Conservation (phyloP, 2,113 vertebrate species). For the Tursiops truncatus region DNA sequence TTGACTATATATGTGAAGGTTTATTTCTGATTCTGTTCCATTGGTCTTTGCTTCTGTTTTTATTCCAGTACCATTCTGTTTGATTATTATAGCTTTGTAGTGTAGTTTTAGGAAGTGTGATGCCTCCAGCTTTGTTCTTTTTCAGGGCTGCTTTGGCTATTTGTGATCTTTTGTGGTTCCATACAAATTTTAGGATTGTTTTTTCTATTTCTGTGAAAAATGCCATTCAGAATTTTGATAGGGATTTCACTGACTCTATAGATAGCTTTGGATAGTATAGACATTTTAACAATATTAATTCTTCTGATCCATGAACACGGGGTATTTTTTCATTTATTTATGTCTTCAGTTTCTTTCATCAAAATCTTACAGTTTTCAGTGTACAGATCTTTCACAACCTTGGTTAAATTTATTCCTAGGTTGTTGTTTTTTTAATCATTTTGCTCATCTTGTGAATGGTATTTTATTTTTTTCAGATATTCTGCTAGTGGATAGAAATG, state of each 20-base stretch:
- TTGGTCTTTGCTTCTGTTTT: not conserved
- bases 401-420: not conserved
- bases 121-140: not conserved
- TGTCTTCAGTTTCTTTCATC: not conserved
- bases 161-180: not conserved
- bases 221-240: not conserved
- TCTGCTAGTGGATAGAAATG: not conserved
- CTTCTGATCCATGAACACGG: not conserved
- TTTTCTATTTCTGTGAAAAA: not conserved
- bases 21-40: not conserved
- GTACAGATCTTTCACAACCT: not conserved
- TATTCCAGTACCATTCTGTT: not conserved
- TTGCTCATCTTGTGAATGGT: not conserved
- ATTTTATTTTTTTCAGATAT: not conserved
- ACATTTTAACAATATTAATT: not conserved
- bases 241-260: not conserved
- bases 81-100: not conserved
- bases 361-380: not conserved
- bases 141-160: not conserved
- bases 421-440: not conserved
- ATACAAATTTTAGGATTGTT: not conserved
- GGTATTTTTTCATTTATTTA: not conserved
- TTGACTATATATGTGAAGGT: not conserved
- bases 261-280: not conserved
- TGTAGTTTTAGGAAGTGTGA: not conserved